Percentiles rank a stretch among this genome's conserved stretches.
These are phyloP conservation scores for Lymantria dispar DNA, from an alignment of 2,888 invertebrate species.

Conservation along the genomic window DNA sequence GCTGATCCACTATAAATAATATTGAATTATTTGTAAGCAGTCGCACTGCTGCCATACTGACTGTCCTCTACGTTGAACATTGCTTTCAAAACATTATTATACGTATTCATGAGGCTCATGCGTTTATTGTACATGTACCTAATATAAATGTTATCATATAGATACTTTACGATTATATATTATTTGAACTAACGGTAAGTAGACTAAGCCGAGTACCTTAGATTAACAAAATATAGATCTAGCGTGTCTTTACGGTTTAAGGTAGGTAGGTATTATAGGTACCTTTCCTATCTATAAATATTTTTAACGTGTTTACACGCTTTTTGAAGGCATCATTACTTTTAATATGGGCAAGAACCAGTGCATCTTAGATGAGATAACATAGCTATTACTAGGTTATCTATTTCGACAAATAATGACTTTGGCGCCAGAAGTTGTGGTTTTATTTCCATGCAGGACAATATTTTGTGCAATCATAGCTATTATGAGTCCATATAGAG, in stretches of 20 bases:
- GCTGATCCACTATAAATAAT: constrained; percentile 81
- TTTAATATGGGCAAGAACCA: too few relatives aligned
- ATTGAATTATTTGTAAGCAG: constrained; percentile 66
- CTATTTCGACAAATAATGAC: neutral
- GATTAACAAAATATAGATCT: too few relatives aligned
- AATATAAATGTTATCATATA: neutral
- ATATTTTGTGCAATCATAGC: too few relatives aligned
- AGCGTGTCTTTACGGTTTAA: neutral
- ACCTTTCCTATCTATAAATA: too few relatives aligned
- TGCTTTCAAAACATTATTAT: neutral
- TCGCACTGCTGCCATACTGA: constrained; percentile 31
- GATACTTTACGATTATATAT: neutral
- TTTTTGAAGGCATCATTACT: too few relatives aligned
- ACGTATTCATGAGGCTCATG: neutral
- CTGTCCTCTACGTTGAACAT: neutral
- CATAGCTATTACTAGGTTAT: too few relatives aligned
- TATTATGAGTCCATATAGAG: too few relatives aligned
- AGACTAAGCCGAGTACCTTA: neutral
- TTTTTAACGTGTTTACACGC: too few relatives aligned
- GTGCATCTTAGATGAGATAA: too few relatives aligned
- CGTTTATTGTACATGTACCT: neutral
- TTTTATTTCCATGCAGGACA: too few relatives aligned
- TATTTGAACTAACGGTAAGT: neutral
- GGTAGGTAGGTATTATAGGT: neutral
- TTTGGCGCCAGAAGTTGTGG: too few relatives aligned